phyloP scores from a whole-genome alignment of 2,797 vertebrate genomes.

The Todus mexicanus region DNA sequence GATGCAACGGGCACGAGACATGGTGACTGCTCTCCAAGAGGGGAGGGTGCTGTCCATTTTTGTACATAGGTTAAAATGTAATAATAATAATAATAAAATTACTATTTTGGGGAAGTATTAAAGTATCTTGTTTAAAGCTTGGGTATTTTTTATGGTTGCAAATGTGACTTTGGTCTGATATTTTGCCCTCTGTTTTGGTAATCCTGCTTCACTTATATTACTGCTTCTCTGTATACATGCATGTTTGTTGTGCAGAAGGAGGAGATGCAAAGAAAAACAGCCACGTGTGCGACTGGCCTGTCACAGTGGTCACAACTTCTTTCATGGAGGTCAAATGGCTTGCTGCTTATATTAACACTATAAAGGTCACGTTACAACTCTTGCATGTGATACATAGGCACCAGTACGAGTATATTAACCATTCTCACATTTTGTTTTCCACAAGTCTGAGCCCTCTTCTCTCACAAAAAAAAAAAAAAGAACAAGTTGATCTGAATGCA shows the following conservation, averaged over 20 bases:
- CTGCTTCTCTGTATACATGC: conserved; percentile 42
- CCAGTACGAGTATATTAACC: conserved; percentile 59
- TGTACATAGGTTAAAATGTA: conserved; percentile 72
- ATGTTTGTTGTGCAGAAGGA: conserved; percentile 4
- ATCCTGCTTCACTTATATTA: neutral
- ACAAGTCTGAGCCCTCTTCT: conserved; percentile 20
- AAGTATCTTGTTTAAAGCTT: conserved; percentile 62
- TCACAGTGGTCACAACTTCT: neutral
- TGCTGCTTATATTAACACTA: neutral
- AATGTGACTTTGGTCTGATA: conserved; percentile 40
- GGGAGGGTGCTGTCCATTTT: neutral
- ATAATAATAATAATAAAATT: conserved; percentile 14
- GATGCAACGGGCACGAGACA: conserved; percentile 18
- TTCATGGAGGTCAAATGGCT: neutral
- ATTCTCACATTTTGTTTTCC: conserved; percentile 42
- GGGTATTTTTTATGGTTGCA: neutral
- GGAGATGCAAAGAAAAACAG: conserved; percentile 46
- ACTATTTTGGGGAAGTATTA: conserved; percentile 68
- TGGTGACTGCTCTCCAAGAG: neutral
- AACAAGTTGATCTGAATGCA: conserved; percentile 44
- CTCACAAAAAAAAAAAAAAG: neutral
- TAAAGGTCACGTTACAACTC: neutral
- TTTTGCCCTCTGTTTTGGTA: neutral
- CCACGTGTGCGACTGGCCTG: neutral
- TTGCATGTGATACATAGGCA: conserved; percentile 54